Evolutionary conservation across 2,888 invertebrate genomes (phyloP).

Genomic region (Nysson spinosus): DNA sequence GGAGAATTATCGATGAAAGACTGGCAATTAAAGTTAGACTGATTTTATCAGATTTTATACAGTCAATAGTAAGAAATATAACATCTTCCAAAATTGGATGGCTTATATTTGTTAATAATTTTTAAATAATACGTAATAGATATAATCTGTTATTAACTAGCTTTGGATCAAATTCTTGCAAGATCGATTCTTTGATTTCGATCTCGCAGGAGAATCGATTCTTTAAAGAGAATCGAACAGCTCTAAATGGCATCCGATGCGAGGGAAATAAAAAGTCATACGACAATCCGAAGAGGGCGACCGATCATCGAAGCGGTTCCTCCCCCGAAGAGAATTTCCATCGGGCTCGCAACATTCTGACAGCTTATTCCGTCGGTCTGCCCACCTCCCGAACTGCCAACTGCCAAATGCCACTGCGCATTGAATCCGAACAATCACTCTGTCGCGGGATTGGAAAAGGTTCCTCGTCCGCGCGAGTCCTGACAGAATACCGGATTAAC

Average conservation of each 20-base stretch:
- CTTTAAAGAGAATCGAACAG: background rate
- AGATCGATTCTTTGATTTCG: too few species aligned
- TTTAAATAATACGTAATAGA: too few species aligned
- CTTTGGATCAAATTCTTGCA: too few species aligned
- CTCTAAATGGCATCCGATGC: background rate
- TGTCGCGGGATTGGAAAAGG: conserved; percentile 62
- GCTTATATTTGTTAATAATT: too few species aligned
- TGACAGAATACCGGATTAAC: conserved; percentile 66
- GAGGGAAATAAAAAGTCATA: conserved; percentile 7
- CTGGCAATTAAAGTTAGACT: too few species aligned
- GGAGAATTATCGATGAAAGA: too few species aligned
- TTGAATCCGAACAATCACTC: conserved; percentile 71
- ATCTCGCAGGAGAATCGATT: too few species aligned
- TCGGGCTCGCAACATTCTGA: conserved; percentile 64
- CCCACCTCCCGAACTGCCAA: conserved; percentile 58
- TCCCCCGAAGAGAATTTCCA: conserved; percentile 63
- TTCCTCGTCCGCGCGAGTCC: conserved; percentile 44
- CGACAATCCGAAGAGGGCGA: conserved; percentile 17
- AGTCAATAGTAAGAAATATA: too few species aligned
- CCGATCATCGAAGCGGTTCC: conserved; percentile 43
- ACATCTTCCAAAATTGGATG: too few species aligned
- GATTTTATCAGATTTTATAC: too few species aligned
- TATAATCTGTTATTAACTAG: too few species aligned
- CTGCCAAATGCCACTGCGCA: conserved; percentile 68
- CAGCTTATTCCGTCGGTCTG: conserved; percentile 68